Evolutionary conservation across 1,140 invertebrate species (phyloP).

Genomic region (Lordiphosa stackelbergi): DNA sequence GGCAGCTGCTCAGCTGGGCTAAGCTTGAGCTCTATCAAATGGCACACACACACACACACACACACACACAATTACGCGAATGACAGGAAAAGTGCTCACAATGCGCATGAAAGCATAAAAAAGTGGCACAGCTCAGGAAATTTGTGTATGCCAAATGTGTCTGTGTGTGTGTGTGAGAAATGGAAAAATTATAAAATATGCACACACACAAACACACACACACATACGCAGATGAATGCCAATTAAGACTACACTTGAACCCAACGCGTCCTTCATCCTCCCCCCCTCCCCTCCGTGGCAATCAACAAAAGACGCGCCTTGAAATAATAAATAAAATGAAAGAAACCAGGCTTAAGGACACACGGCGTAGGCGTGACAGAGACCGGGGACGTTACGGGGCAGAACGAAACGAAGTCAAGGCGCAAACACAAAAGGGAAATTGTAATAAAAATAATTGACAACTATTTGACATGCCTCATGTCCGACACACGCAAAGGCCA

Average conservation of each 20-base stretch:
- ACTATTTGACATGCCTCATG: slow-evolving; percentile 75
- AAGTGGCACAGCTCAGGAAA: slow-evolving; percentile 45
- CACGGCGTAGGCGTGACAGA: slow-evolving; percentile 20
- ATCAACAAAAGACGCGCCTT: slow-evolving; percentile 67
- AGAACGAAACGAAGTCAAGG: slow-evolving; percentile 16
- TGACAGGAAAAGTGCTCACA: slow-evolving; percentile 69
- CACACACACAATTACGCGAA: slow-evolving; percentile 61
- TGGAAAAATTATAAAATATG: slow-evolving; percentile 69
- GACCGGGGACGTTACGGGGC: neutral
- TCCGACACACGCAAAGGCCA: slow-evolving; percentile 61
- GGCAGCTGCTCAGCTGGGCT: slow-evolving; percentile 34
- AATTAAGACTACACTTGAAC: slow-evolving; percentile 70
- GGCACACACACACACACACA: slow-evolving; percentile 41
- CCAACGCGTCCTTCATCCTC: slow-evolving; percentile 22
- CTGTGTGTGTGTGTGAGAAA: slow-evolving; percentile 35
- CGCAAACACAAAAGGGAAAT: slow-evolving; percentile 41
- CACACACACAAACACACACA: slow-evolving; percentile 16
- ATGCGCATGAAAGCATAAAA: slow-evolving; percentile 69
- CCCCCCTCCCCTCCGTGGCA: slow-evolving; percentile 28
- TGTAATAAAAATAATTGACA: slow-evolving; percentile 76
- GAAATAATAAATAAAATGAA: slow-evolving; percentile 52
- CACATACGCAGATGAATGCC: slow-evolving; percentile 51
- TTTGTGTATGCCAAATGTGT: slow-evolving; percentile 51
- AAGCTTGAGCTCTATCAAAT: slow-evolving; percentile 55
- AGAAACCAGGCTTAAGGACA: slow-evolving; percentile 2